Evolutionary conservation across 2,797 vertebrate species (phyloP), one percentile per base, ranked within the genome.

Genomic region (Falco peregrinus): DNA sequence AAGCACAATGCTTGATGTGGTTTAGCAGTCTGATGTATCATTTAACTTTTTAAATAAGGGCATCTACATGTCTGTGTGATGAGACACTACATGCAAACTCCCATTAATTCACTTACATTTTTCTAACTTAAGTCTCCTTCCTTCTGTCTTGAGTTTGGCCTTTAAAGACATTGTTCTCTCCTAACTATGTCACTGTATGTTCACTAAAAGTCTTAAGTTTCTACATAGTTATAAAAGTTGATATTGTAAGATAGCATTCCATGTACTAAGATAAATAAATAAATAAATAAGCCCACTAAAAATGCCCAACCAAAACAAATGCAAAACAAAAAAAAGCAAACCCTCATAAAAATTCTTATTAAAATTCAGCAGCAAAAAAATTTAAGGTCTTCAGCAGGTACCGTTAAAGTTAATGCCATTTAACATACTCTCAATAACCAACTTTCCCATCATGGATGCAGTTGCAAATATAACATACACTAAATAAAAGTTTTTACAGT

Each of bases 291-390:
- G 15, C 41, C 13, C 41, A 43, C 41, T 14, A 43, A 12, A 54
- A n/a, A 26, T 16, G 10, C 3, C 18, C 43, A 45, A 17, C 43
- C 43, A 3, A 5, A 10, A 7, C 8, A 22, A 17, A 11, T 2
- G 2, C 8, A 7, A 22, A 14, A 2, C 11, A 5, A 22, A 33
- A 7, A 21, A 7, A 4, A 59, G 2, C 2, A 51, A 18, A 13
- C 9, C 5, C 3, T 71, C 4, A 16, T 45, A 61, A 51, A 43
- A 45, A 48, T 22, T 50, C 5, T 26, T 35, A 54, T 43, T 43
- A 28, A 78, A 90, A 68, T 39, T 92, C 41, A 60, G 5, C 7
- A 50, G 10, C 9, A 81, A 28, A 53, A 54, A 47, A 47, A 45
- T 75, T 20, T n/a, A 74, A 64, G 8, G 9, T 77, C 45, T 84